Conservation (phyloP, 2,113 vertebrate genomes). For the Nibea coibor region DNA sequence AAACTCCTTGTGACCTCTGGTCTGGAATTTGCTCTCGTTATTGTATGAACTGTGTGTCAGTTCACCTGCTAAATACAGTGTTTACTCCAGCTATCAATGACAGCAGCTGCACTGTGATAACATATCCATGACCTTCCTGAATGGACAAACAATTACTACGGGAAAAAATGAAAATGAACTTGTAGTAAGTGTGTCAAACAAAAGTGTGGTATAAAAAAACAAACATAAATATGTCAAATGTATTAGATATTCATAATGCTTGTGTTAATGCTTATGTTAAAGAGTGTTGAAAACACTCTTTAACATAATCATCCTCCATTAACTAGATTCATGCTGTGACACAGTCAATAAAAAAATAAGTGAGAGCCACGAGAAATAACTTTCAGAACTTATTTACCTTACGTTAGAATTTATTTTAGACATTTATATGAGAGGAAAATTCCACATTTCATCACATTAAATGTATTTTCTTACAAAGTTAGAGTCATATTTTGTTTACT, state of each 20-base stretch:
- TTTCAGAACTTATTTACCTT: not conserved
- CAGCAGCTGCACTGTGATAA: conserved; percentile 8
- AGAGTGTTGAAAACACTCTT: not conserved
- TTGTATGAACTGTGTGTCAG: conserved; percentile 26
- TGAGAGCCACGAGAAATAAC: not conserved
- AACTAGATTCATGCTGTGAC: not conserved
- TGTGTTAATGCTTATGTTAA: too few relatives aligned
- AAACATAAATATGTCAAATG: too few relatives aligned
- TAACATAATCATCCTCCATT: not conserved
- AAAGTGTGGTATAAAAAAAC: too few relatives aligned
- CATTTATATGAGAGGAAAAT: not conserved
- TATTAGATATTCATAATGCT: not conserved
- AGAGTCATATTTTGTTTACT: not conserved
- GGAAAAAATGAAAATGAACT: not conserved
- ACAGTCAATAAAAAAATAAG: not conserved
- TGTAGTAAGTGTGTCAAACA: not conserved
- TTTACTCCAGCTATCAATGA: conserved; percentile 22
- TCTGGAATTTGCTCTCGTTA: conserved; percentile 57
- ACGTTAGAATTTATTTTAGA: not conserved
- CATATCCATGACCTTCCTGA: not conserved
- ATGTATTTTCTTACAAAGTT: not conserved
- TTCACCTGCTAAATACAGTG: conserved; percentile 17
- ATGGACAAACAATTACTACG: not conserved
- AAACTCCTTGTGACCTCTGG: conserved; percentile 42
- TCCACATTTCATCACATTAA: not conserved